Conservation (phyloP, 2,113 vertebrate genomes). For the Odontesthes bonariensis region DNA sequence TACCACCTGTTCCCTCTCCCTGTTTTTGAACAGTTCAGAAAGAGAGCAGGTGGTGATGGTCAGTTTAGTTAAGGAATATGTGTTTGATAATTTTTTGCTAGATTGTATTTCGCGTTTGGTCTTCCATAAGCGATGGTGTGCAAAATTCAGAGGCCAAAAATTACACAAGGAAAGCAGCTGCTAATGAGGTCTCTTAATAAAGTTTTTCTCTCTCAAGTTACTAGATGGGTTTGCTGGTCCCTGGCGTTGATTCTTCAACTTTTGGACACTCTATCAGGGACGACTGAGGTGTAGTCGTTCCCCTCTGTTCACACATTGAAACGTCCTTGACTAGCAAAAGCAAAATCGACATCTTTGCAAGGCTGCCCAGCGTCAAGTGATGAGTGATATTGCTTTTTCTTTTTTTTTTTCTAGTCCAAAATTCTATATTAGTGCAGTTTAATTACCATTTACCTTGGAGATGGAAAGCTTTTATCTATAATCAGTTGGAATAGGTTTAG, state of each 20-base stretch:
- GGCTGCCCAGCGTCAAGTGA: too few species aligned
- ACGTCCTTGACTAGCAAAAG: too few species aligned
- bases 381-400: too few species aligned
- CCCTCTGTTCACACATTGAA: too few species aligned
- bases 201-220: neutral
- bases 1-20: slow-evolving; percentile 51
- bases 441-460: neutral
- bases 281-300: neutral
- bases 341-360: too few species aligned
- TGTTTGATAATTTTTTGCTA: too few species aligned
- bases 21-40: slow-evolving; percentile 28
- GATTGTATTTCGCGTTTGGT: too few species aligned
- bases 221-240: neutral
- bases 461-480: neutral
- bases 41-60: slow-evolving; percentile 18
- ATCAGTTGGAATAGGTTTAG: neutral
- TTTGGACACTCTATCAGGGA: neutral
- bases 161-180: neutral
- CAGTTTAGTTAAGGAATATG: neutral
- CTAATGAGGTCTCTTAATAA: neutral
- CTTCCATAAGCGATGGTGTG: too few species aligned
- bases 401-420: neutral
- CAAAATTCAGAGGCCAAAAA: too few species aligned
- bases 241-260: too few species aligned
- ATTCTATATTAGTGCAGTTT: neutral